Conservation (phyloP, 2,797 vertebrate species). For the Echeneis naucrates region DNA sequence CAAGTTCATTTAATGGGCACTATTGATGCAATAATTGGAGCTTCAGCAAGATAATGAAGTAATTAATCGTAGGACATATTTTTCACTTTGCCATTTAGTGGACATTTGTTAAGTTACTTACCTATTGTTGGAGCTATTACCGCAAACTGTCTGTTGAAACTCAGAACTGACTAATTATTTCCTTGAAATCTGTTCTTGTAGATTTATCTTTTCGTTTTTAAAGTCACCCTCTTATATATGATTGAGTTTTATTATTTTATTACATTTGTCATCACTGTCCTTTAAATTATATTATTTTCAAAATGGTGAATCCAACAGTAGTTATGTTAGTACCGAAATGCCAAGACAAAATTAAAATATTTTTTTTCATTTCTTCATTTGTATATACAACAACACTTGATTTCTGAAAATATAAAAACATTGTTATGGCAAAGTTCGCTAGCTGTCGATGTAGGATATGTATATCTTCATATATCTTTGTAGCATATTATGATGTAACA, state of each 20-base stretch:
- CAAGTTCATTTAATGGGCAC: slow-evolving; percentile 62
- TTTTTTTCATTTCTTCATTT: too few species aligned
- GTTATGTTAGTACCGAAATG: too few species aligned
- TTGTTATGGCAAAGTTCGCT: neutral
- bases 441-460: neutral
- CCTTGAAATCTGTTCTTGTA: neutral
- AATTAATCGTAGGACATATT: slow-evolving; percentile 53
- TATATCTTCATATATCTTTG: too few species aligned
- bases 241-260: too few species aligned
- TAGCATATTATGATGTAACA: neutral
- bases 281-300: too few species aligned
- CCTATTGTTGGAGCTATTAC: slow-evolving; percentile 25
- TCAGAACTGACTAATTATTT: slow-evolving; percentile 6
- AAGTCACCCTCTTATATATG: too few species aligned
- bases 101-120: slow-evolving; percentile 57
- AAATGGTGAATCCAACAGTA: too few species aligned
- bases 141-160: slow-evolving; percentile 14
- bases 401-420: neutral
- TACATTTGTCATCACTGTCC: too few species aligned
- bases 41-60: slow-evolving; percentile 56
- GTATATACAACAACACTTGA: neutral
- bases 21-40: slow-evolving; percentile 64
- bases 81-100: slow-evolving; percentile 46
- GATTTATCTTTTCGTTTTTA: too few species aligned
- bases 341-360: too few species aligned